Base-by-base conservation (phyloP, 2,888 invertebrate genomes). In the Antheraea yamamai region DNA sequence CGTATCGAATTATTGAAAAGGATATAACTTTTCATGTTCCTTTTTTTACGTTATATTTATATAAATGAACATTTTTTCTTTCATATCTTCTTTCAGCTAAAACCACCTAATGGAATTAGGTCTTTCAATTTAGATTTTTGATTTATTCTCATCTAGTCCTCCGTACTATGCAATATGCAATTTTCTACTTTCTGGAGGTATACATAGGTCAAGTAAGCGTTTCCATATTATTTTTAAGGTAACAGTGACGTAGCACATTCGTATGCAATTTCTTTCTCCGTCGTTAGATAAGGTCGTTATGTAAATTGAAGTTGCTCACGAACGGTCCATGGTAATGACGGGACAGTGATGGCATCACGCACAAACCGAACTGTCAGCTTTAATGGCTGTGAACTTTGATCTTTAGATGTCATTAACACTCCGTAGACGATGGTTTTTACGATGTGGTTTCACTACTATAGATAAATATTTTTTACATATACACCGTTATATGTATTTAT, bases 241-340 rank as follows among this genome's bases (percentile, higher is more conserved):
- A 55, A 85, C 84, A 86, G 82, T 81, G 78, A 81, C 81, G 78
- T 81, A 81, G 79, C 80, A 79, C 80, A 68, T 81, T 76, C 76
- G 81, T 79, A 80, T 79, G 77, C 79, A 79, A 79, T 84, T 85
- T 87, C 83, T 88, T 88, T 88, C 86, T 83, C 85, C 80, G 83
- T 77, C 84, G 86, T 88, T 88, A 81, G 81, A 85, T 82, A 76
- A 80, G 83, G 88, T 84, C 87, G 89, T 91, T 90, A 91, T 88
- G 84, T 84, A 89, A 89, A 91, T 88, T 84, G 82, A 82, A 77
- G 78, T 80, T 80, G 80, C 81, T 83, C 79, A 79, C 80, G 80
- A 77, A 76, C 75, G 76, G 26, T 75, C 75, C 66, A 39, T 79
- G 76, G 80, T 86, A 87, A 89, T 88, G 87, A 89, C 80, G 82